phyloP scores from a whole-genome alignment of 2,113 vertebrate species.

The Verasper variegatus region DNA sequence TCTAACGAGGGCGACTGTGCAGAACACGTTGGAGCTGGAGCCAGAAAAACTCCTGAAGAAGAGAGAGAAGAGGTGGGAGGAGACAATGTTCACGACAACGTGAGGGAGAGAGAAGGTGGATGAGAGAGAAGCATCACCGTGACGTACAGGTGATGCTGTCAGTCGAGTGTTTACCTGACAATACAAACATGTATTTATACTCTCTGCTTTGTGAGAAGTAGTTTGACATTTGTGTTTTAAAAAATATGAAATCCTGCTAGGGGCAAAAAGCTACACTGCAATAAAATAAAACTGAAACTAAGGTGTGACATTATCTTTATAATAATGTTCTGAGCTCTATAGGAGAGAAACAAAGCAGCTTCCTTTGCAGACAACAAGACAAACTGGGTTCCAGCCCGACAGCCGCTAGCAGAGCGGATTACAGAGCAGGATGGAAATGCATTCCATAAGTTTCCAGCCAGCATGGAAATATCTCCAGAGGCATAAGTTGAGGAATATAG shows the following conservation, averaged over 20 bases:
- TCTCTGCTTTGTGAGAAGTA: too few relatives aligned
- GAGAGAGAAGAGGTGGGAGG: too few relatives aligned
- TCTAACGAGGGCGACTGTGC: too few relatives aligned
- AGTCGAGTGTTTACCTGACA: too few relatives aligned
- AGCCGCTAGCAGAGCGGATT: neutral
- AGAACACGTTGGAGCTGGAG: too few relatives aligned
- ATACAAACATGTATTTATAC: too few relatives aligned
- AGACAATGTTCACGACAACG: too few relatives aligned
- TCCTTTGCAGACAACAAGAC: neutral
- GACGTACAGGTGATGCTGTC: too few relatives aligned
- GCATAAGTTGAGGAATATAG: neutral
- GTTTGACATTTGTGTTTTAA: too few relatives aligned
- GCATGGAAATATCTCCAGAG: slow-evolving; percentile 6
- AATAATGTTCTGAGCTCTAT: neutral
- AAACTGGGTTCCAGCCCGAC: neutral
- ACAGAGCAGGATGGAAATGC: neutral
- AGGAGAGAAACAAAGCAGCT: neutral
- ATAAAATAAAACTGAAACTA: neutral
- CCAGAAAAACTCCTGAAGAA: too few relatives aligned
- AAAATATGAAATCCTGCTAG: neutral
- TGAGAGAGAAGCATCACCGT: too few relatives aligned
- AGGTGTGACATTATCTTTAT: neutral
- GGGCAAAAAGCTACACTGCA: neutral
- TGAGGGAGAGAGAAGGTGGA: too few relatives aligned
- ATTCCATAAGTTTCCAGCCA: neutral